Evolutionary conservation across 2,797 vertebrate species (phyloP).

Genomic region (Remorina albescens): DNA sequence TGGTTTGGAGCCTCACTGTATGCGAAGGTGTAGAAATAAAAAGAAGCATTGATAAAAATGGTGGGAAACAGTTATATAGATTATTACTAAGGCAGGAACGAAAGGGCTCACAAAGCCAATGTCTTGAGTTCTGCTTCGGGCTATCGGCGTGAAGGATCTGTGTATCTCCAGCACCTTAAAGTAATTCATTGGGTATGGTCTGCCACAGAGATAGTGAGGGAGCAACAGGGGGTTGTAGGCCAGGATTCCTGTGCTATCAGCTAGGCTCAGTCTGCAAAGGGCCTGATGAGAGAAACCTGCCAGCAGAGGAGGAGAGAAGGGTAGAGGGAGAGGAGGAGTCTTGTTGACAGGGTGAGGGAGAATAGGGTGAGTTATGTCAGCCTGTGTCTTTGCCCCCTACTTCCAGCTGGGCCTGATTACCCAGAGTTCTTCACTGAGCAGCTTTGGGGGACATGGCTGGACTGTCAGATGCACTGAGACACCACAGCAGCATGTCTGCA

Average conservation of each 20-base stretch:
- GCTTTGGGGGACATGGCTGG: constrained; percentile 24
- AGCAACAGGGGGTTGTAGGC: constrained; percentile 37
- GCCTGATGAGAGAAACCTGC: constrained; percentile 78
- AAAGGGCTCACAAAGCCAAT: constrained; percentile 8
- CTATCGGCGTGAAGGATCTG: constrained; percentile 51
- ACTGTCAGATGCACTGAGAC: constrained; percentile 28
- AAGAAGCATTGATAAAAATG: constrained; percentile 66
- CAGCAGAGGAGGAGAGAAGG: constrained; percentile 58
- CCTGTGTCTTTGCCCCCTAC: constrained; percentile 66
- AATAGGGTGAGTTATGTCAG: constrained; percentile 70
- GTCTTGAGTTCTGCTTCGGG: constrained; percentile 53
- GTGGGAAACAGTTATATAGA: constrained; percentile 44
- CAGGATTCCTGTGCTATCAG: constrained; percentile 75
- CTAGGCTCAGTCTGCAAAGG: constrained; percentile 33
- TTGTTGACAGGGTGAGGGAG: constrained; percentile 71
- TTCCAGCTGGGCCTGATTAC: constrained; percentile 77
- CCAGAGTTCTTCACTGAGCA: constrained; percentile 61
- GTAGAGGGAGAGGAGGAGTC: constrained; percentile 35
- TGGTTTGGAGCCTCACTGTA: constrained; percentile 38
- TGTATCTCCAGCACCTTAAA: constrained; percentile 42
- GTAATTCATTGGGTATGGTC: constrained; percentile 29
- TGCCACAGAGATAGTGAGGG: constrained; percentile 43
- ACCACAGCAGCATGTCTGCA: constrained; percentile 25
- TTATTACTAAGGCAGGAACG: constrained; percentile 53
- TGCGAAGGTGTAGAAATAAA: constrained; percentile 52